phyloP scores from a whole-genome alignment of 2,888 invertebrate genomes.

The Rhaphigaster nebulosa region DNA sequence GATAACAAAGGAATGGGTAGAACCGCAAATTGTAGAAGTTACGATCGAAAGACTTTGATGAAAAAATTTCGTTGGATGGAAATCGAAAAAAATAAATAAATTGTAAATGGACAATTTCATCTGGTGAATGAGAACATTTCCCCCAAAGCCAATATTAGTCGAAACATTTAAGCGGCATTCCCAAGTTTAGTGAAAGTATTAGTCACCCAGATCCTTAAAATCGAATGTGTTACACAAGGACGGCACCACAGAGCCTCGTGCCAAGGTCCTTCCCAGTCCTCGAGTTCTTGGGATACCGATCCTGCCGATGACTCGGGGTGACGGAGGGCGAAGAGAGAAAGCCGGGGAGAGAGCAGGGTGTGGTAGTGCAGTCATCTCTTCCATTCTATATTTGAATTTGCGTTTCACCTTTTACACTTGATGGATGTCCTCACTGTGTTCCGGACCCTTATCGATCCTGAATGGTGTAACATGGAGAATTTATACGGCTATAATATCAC shows the following conservation, averaged over 20 bases:
- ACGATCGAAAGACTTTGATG: no score
- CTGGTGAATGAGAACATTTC: not conserved
- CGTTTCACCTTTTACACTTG: slow-evolving; percentile 5
- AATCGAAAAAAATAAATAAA: not conserved
- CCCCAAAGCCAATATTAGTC: not conserved
- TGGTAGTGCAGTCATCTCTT: slow-evolving; percentile 31
- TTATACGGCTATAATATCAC: not conserved
- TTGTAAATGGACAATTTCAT: not conserved
- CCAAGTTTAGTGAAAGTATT: slow-evolving; percentile 15
- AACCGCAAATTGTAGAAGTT: no score
- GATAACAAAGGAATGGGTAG: no score
- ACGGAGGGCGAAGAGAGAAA: not conserved
- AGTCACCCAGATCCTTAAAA: slow-evolving; percentile 9
- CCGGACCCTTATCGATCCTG: not conserved
- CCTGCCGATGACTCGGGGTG: not conserved
- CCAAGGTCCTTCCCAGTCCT: not conserved
- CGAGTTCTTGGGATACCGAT: slow-evolving; percentile 1
- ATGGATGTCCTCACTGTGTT: not conserved
- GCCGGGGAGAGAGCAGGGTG: slow-evolving; percentile 2
- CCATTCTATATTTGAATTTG: slow-evolving; percentile 15
- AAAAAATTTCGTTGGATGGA: no score
- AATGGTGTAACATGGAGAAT: not conserved
- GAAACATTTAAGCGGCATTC: not conserved
- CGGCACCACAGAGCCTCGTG: not conserved
- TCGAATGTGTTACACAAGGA: not conserved